phyloP scores from a whole-genome alignment of 2,797 vertebrate genomes.

The Brachyalestes nurse region DNA sequence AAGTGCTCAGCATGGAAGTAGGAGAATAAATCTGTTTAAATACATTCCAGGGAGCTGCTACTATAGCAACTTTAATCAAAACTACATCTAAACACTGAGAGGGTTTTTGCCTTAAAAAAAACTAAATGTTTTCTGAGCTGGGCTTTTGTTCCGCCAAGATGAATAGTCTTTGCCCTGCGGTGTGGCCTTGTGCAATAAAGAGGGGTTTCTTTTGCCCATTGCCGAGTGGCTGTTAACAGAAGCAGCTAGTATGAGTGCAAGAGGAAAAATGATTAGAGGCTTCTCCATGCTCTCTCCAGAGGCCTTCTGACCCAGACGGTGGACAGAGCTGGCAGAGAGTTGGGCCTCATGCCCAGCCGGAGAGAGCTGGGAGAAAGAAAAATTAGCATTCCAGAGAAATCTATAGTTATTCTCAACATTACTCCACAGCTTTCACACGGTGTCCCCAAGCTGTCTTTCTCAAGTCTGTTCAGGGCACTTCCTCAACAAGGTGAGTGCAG shows the following conservation, averaged over 20 bases:
- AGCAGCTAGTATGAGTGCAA: constrained; percentile 25
- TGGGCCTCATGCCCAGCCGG: not conserved
- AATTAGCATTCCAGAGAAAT: not conserved
- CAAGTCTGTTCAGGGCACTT: not conserved
- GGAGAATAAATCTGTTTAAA: constrained; percentile 33
- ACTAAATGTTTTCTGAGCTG: constrained; percentile 27
- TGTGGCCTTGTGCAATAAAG: constrained; percentile 28
- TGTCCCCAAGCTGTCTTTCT: not conserved
- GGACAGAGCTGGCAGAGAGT: constrained; percentile 20
- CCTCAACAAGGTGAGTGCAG: not conserved
- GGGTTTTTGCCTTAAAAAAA: constrained; percentile 16
- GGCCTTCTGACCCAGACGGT: constrained; percentile 17
- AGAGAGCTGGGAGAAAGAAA: not conserved
- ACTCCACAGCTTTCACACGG: not conserved
- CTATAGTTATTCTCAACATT: no score
- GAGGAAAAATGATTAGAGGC: constrained; percentile 41
- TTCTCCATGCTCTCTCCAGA: constrained; percentile 16
- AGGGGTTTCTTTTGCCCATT: constrained; percentile 23
- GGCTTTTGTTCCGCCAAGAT: constrained; percentile 32
- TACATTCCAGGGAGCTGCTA: constrained; percentile 10
- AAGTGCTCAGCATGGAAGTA: not conserved
- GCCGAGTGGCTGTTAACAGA: constrained; percentile 47
- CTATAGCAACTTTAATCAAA: constrained; percentile 30
- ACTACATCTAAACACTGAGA: constrained; percentile 32
- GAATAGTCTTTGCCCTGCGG: constrained; percentile 23